A percentile compares a stretch with the other conserved stretches of the same genome.
Conservation (phyloP, 2,113 vertebrate species). For the Sitta europaea region DNA sequence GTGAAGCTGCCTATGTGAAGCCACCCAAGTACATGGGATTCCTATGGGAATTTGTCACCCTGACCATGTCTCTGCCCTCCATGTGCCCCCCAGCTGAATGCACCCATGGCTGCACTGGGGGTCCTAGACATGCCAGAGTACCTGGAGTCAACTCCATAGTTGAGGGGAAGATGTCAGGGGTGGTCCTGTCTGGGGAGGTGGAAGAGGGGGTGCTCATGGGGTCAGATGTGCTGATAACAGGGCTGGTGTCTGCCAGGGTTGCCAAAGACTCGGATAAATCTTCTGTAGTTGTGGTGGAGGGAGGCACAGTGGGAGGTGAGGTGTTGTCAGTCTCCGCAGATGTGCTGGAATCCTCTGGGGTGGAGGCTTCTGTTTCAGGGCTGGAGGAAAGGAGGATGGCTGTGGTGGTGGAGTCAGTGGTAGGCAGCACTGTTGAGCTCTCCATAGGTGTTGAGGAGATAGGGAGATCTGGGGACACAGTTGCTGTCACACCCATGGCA, state of each 20-base stretch:
- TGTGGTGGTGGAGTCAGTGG: background rate
- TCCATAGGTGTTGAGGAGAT: background rate
- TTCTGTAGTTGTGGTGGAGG: background rate
- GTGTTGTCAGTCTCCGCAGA: accelerated
- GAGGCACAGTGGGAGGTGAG: accelerated
- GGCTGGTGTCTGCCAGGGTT: background rate
- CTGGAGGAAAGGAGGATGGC: background rate
- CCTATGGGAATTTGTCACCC: background rate
- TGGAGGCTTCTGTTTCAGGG: background rate
- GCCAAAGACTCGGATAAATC: accelerated
- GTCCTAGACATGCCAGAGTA: background rate
- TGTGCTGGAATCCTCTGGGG: background rate
- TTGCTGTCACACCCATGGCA: background rate
- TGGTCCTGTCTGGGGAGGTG: background rate
- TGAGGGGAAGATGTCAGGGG: background rate
- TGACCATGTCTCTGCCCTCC: no score
- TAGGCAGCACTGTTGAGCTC: background rate
- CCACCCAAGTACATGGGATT: background rate
- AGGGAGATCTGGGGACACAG: background rate
- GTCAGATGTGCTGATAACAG: accelerated
- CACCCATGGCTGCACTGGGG: background rate
- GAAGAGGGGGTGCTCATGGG: background rate
- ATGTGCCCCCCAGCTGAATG: accelerated
- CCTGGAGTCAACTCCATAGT: accelerated
- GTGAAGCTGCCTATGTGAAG: background rate